Evolutionary conservation across 1,140 invertebrate species (phyloP), one percentile per base, ranked within the genome.

Genomic region (Zaprionus gabonicus): DNA sequence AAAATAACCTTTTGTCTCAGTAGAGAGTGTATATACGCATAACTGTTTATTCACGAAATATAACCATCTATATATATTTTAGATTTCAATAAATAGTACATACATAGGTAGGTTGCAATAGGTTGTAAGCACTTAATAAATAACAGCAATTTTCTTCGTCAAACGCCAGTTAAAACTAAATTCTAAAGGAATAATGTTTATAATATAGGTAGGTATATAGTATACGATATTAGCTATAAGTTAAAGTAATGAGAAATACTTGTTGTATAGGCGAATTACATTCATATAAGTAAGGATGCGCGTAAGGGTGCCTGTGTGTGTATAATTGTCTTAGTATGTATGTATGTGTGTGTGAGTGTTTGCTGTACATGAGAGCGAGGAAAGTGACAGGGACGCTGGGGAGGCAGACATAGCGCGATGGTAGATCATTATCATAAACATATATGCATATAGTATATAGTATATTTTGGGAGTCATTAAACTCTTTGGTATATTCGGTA

Each of bases 41-140:
- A 55, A 10, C 27, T 55, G 5, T 87, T 86, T 87, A 80, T 86
- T 87, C 60, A 87, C 38, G 66, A 74, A 82, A 74, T 58, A 77
- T 67, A 68, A 69, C 49, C 71, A 70, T 67, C 62, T 81, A 60
- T 75, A 78, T 77, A 56, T 65, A 49, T 20, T 46, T 17, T 68
- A n/a, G 12, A 59, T 46, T 67, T 73, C 56, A 69, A 69, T 53
- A 36, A 60, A 60, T 68, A 64, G 41, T 78, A 27, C 59, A 28
- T 64, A 56, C 23, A 28, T 49, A 15, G 70, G 31, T 53, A 25
- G 75, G 69, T 69, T 73, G 71, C 23, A 56, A 68, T 71, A 71
- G 64, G 41, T 53, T 58, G 55, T 77, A 62, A 59, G 53, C 69
- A 66, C 77, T 86, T 87, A 81, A 67, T 64, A 74, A 75, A 67